Evolutionary conservation across 2,113 vertebrate species (phyloP), one percentile per base, ranked within the genome.

Genomic region (Carassius auratus): DNA sequence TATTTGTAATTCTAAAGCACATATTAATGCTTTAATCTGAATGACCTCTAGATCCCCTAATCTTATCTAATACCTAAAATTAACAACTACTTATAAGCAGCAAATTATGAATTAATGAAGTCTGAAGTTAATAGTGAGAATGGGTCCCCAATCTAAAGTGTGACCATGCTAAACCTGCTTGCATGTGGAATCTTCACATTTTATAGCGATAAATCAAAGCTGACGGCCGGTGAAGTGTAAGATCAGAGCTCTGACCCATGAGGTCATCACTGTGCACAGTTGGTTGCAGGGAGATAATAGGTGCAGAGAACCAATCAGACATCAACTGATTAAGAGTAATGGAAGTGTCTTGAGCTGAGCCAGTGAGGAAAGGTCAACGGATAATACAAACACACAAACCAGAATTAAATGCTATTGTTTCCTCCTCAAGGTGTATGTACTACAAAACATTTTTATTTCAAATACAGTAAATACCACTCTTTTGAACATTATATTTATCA

Each of bases 291-390:
- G 30, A 17, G 21, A 79, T 26, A 83, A 74, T 78, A 71, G 55
- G 42, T 66, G 26, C 83, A 26, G 17, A 79, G 48, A 57, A 13
- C 61, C 48, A 76, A 84, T 76, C 85, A 81, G 23, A 45, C 81
- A 66, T 77, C 15, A 66, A 33, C 36, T 50, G 80, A 86, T 87
- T 82, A 76, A 83, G 83, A 86, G 57, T 80, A 87, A 83, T 87
- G 48, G 42, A 83, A 45, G 23, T 38, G 52, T 50, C 23, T 81
- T 62, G 33, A 42, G 74, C 36, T 7, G 62, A 68, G 57, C n/a
- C 19, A 17, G 21, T 19, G 23, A 71, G 48, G 59, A 81, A 81
- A 84, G 77, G 73, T 69, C 86, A 68, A 30, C 77, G 59, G 50
- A 84, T 61, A 61, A 61, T 61, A 84, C 76, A 73, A 62, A 30